Evolutionary conservation across 2,888 invertebrate species (phyloP), one percentile per base, ranked within the genome.

Genomic region (Belgica antarctica): DNA sequence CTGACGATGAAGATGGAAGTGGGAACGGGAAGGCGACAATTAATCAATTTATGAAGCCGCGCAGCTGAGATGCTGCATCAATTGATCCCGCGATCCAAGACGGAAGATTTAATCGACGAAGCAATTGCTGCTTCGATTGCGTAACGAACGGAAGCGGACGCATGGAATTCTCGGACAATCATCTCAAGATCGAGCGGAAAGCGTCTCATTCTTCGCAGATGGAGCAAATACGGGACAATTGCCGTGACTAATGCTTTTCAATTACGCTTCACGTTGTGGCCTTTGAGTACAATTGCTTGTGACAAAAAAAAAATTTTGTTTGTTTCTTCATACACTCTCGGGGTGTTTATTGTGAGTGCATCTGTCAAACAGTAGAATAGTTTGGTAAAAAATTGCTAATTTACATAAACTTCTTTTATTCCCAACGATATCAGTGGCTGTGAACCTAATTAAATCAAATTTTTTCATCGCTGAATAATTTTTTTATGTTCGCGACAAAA

Each of bases 11-110:
- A 47, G 68, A 52, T 31, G 46, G 28, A 57, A 68, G 68, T 57
- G 12, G 52, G 34, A 22, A 17, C 27, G 52, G 34, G 57, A 68
- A 68, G 24, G 68, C 27, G 27, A 10, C 57, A 68, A 68, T 68
- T 68, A 68, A 68, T 68, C 68, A 68, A 68, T 68, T 68, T 68
- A 68, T 57, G 15, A 66, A 59, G 59, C 25, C 25, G 25, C 59
- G n/a, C 27, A 27, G 27, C 25, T 27, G 59, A 24, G 59, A 59
- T 4, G 52, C 3, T 47, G 8, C 31, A 10, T 46, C 66, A 62
- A 62, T 62, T 65, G 41, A 41, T 19, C 22, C 24, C 17, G 22
- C 63, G 41, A 27, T 19, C 19, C 36, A 46, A 5, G 19, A 17
- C 68, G 52, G 68, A 68, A 68, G 47, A 52, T 47, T 66, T 66